Evolutionary conservation across 2,888 invertebrate genomes (phyloP), one percentile per base, ranked within the genome.

Genomic region (Gnatocerus cornutus): DNA sequence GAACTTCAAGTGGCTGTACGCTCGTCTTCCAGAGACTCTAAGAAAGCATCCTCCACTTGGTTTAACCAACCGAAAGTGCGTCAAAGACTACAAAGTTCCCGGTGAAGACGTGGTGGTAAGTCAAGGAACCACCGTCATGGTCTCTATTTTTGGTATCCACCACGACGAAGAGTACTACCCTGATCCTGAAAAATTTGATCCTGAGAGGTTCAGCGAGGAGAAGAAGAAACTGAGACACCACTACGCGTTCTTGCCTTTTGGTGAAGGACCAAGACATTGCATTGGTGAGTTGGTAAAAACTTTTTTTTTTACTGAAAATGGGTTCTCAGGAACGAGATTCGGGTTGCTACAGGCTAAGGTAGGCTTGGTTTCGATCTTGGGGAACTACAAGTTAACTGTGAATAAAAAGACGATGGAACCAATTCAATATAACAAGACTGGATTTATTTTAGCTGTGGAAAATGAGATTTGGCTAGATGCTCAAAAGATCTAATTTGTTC

Each of bases 91-190:
- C 72, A 61, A 50, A 3, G 41, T 83, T 9, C 82, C 83, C 0
- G 78, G 73, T 9, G 78, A 78, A 0, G 74, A 81, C 3, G 39
- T 80, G 0, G 70, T 74, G 0, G 69, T 85, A 9, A 80, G 81
- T 41, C 78, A 79, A 52, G 84, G 83, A 7, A 78, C 76, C 3
- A 73, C 83, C 10, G 81, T 83, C 8, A 10, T 68, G 3, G 65
- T 73, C 8, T 50, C 71, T 0, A 37, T 70, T 0, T 59, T 71
- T 16, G 77, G 75, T 3, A 37, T 84, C 16, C 74, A 74, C 29
- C 45, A 63, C 6, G 74, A 74, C 16, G 56, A 61, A 13, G 70
- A 73, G 29, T 58, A 65, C 37, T 74, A 62, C 30, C 59, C 68
- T 16, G 43, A 72, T 14, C 71, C 72, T 10, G 67, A 71, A n/a